These are phyloP conservation scores for Noturus placidus DNA, from an alignment of 2,113 vertebrate genomes.

Conservation along the genomic window DNA sequence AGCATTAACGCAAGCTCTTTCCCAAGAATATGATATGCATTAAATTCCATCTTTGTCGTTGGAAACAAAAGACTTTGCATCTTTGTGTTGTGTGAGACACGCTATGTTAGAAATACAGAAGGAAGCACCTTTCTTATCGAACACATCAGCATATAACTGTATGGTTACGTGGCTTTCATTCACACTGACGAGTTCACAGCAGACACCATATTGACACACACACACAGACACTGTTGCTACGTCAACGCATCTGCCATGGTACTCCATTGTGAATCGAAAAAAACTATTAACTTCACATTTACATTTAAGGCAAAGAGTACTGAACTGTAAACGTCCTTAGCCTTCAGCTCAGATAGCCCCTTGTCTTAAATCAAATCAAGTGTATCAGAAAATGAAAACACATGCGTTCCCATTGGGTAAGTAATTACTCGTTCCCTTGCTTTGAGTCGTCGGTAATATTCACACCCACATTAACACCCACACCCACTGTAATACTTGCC, in stretches of 20 bases:
- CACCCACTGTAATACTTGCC: conserved; percentile 1
- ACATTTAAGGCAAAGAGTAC: neutral
- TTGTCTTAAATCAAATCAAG: neutral
- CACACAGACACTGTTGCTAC: neutral
- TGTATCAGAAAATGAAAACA: neutral
- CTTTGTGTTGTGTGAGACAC: neutral
- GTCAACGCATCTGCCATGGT: too few species aligned
- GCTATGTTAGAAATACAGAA: neutral
- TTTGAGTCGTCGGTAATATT: neutral
- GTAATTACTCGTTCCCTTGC: neutral
- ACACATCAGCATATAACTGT: neutral
- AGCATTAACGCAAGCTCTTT: neutral
- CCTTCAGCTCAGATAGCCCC: neutral
- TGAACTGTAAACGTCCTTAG: neutral
- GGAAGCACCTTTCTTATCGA: neutral
- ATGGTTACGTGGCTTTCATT: neutral
- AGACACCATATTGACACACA: neutral
- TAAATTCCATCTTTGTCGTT: neutral
- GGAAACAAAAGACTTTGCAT: neutral
- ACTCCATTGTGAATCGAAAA: neutral
- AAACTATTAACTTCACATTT: neutral
- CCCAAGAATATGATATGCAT: neutral
- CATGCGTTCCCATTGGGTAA: neutral
- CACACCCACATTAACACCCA: conserved; percentile 1
- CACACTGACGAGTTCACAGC: neutral